Evolutionary conservation across 2,797 vertebrate genomes (phyloP).

Genomic region (Pteropus rufus): DNA sequence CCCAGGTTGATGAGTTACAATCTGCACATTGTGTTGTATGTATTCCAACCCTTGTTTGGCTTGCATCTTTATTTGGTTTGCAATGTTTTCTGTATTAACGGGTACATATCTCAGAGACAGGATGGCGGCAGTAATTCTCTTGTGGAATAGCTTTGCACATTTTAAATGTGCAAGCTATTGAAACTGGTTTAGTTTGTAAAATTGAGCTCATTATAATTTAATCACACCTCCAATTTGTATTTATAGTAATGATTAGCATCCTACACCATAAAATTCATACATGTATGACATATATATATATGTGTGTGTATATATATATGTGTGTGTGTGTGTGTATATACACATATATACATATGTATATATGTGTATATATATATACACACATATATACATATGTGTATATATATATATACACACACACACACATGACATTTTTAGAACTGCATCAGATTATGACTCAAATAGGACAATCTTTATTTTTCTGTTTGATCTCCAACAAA

Average conservation of each 20-base stretch:
- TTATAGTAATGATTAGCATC: neutral
- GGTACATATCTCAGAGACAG: neutral
- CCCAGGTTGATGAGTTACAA: neutral
- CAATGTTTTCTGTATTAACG: neutral
- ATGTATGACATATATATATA: neutral
- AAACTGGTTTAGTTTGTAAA: neutral
- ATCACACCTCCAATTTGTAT: neutral
- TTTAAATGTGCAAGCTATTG: no score
- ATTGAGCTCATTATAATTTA: neutral
- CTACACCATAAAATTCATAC: neutral
- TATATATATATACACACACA: no score
- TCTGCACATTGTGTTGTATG: neutral
- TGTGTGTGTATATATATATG: no score
- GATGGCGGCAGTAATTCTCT: neutral
- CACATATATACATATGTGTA: no score
- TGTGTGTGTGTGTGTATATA: no score
- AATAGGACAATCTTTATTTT: neutral
- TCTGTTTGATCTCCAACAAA: neutral
- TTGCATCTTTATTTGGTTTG: neutral
- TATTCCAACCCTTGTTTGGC: neutral
- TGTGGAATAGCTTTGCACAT: neutral
- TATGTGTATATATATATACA: no score
- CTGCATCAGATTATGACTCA: neutral
- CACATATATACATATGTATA: no score
- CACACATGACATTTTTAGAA: neutral